Base-by-base conservation (phyloP, 1,140 invertebrate species). In the Anastrepha ludens region DNA sequence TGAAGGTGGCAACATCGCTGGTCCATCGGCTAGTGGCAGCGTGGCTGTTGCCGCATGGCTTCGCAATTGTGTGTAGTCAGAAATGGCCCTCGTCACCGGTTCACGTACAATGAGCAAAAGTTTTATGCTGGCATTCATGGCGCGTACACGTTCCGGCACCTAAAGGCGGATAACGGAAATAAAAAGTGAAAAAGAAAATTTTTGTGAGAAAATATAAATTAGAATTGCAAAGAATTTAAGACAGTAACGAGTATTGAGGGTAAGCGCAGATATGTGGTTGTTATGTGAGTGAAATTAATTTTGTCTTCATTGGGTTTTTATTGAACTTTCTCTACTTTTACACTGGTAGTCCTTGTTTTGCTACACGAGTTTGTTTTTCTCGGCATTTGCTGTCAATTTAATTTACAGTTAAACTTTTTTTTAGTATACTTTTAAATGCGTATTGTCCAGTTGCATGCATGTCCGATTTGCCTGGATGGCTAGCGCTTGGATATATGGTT, bases 21-120 rank as follows among this genome's bases (percentile, higher is more conserved):
- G 78, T 9, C 17, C 65, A 70, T 92, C 90, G 41, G 92, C 92
- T 87, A 93, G 94, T 62, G 94, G 95, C 17, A 94, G 94, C 86
- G 94, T 92, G 41, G 95, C 95, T 4, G 96, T 96, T 13, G 96
- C 95, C 6, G 96, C 96, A 90, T 97, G 96, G 88, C 96, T 97
- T 64, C 96, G 94, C 87, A 97, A 93, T 91, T 99, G 98, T 0
- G 98, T 97, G 93, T 99, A 99, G 94, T 99, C 98, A 3, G 98
- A 99, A 90, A 99, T 98, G 81, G 98, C 98, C 87, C 99, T 94
- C 41, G 97, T 97, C 70, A 99, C 98, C 0, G 99, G 99, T 93
- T 99, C 98, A 0, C 98, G 95, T 0, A 99, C 98, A 89, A 99
- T 99, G 86, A 99, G 94, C 65, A 99, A 95, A 50, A 99, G 94